Conservation (phyloP, 2,797 vertebrate genomes). For the Galagoides demidoff region DNA sequence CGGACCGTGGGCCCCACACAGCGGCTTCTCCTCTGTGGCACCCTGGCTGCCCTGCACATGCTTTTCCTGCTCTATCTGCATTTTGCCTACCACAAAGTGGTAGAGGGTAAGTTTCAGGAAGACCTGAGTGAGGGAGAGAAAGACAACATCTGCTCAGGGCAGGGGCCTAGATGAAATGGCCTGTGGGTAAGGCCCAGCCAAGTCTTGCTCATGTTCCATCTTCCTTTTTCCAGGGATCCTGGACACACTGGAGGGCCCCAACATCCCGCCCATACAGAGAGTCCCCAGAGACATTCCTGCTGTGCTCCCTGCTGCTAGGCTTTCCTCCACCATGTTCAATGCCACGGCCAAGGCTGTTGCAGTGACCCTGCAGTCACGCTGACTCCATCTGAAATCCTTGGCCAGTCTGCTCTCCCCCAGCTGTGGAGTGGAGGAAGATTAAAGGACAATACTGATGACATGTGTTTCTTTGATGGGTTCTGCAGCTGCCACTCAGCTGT, state of each 20-base stretch:
- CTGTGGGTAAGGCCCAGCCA: background rate
- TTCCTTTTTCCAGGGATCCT: conserved; percentile 90
- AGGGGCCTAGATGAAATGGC: background rate
- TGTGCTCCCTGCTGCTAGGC: conserved; percentile 76
- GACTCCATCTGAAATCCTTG: conserved; percentile 66
- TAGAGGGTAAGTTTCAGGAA: conserved; percentile 91
- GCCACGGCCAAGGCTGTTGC: conserved; percentile 86
- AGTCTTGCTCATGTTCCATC: background rate
- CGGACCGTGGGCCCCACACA: conserved; percentile 96
- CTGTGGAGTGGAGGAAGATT: conserved; percentile 45
- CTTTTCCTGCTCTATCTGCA: conserved; percentile 98
- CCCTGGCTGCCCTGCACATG: conserved; percentile 94
- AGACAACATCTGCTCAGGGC: background rate
- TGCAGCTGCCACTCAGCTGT: conserved; percentile 50
- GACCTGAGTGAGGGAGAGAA: background rate
- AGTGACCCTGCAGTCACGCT: conserved; percentile 84
- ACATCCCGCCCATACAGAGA: conserved; percentile 93
- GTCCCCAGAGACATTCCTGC: conserved; percentile 94
- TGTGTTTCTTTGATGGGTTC: conserved; percentile 48
- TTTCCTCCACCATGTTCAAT: conserved; percentile 85
- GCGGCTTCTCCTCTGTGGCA: conserved; percentile 95
- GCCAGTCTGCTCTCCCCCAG: background rate
- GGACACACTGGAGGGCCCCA: conserved; percentile 94
- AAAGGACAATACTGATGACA: conserved; percentile 52
- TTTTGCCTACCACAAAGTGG: conserved; percentile 98